Conservation (phyloP, 2,113 vertebrate genomes). For the Erythrolamprus reginae region DNA sequence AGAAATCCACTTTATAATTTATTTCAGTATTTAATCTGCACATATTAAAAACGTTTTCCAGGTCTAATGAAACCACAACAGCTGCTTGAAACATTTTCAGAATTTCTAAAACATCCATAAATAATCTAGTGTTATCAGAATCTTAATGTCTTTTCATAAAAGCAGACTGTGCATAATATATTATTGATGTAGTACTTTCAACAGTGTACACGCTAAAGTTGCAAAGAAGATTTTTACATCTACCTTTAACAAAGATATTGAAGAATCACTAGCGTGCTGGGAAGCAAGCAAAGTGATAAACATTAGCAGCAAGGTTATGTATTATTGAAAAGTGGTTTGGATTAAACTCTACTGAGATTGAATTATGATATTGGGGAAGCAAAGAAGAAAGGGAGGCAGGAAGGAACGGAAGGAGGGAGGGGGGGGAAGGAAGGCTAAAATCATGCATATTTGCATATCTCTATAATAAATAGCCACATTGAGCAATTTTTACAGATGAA, state of each 20-base stretch:
- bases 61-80: neutral
- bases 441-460: neutral
- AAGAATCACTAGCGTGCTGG: neutral
- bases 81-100: neutral
- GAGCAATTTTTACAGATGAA: conserved; percentile 16
- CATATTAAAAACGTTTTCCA: neutral
- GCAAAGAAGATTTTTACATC: neutral
- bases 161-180: neutral
- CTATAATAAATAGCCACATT: neutral
- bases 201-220: neutral
- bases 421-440: neutral
- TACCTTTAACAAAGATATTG: neutral
- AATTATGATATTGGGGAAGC: neutral
- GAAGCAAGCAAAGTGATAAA: neutral
- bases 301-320: neutral
- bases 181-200: neutral
- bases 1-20: neutral
- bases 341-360: neutral
- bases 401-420: too few relatives aligned
- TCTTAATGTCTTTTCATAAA: neutral
- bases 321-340: neutral
- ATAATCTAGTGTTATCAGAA: neutral
- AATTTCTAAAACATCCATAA: neutral
- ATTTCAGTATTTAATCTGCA: neutral
- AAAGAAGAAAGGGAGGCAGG: neutral